phyloP scores from a whole-genome alignment of 2,888 invertebrate genomes.

The Syrphus vitripennis region DNA sequence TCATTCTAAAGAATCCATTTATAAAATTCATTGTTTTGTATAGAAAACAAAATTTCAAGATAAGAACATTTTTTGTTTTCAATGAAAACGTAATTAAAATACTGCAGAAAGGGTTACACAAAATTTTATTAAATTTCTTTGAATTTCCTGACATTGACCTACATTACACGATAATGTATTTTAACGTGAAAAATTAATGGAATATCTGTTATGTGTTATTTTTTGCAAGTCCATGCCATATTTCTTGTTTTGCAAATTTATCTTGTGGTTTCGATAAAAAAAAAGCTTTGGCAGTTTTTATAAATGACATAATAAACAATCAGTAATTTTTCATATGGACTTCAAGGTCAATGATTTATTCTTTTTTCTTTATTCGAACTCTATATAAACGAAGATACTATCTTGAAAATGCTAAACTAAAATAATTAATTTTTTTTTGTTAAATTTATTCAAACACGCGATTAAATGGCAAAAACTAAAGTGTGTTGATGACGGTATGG shows the following conservation, averaged over 20 bases:
- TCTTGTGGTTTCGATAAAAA: not conserved
- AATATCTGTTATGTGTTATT: not conserved
- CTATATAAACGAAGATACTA: not conserved
- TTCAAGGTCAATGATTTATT: constrained; percentile 1
- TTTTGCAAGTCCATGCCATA: not conserved
- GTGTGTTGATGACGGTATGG: not conserved
- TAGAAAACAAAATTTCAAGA: no score
- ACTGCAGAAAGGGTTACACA: not conserved
- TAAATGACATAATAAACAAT: not conserved
- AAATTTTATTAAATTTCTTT: not conserved
- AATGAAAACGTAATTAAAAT: no score
- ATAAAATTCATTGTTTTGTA: no score
- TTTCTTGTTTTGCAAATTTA: not conserved
- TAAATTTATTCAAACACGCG: not conserved
- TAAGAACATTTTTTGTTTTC: no score
- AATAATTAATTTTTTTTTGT: not conserved
- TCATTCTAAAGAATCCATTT: no score
- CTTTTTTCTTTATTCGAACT: no score
- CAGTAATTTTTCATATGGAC: not conserved
- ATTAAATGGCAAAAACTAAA: not conserved
- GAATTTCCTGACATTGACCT: not conserved
- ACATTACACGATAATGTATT: no score
- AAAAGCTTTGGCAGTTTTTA: not conserved
- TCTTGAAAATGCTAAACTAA: not conserved
- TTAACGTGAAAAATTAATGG: not conserved